phyloP scores from a whole-genome alignment of 2,888 invertebrate species.

The Xanthia togata region DNA sequence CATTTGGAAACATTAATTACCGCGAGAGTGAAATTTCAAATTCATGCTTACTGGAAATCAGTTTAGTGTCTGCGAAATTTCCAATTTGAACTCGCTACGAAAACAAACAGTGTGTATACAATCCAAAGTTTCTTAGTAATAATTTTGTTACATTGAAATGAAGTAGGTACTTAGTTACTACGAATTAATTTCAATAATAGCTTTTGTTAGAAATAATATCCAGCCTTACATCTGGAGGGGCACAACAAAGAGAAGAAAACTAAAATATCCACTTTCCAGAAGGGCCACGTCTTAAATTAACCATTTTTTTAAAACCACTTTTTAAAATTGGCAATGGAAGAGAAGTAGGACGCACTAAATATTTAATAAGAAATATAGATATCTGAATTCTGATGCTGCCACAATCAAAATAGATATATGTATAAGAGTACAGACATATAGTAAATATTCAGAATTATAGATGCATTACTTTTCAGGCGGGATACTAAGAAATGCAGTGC shows the following conservation, averaged over 20 bases:
- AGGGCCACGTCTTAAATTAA: no score
- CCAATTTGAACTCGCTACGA: neutral
- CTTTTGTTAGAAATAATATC: neutral
- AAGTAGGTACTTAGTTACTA: neutral
- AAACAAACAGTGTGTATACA: conserved; percentile 6
- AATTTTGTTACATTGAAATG: neutral
- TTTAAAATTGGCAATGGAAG: neutral
- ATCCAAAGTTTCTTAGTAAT: conserved; percentile 32
- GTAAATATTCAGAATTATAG: conserved; percentile 7
- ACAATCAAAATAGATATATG: neutral
- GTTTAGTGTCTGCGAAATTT: conserved; percentile 36
- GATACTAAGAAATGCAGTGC: conserved; percentile 17
- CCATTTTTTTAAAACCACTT: neutral
- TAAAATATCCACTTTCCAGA: neutral
- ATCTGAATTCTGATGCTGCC: neutral
- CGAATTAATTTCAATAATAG: neutral
- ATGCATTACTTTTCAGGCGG: conserved; percentile 23
- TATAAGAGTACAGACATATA: neutral
- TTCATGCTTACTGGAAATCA: conserved; percentile 20
- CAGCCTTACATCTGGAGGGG: neutral
- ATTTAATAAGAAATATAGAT: neutral
- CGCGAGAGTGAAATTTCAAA: conserved; percentile 22
- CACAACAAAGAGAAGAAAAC: neutral
- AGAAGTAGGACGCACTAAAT: neutral
- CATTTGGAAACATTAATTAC: conserved; percentile 35